phyloP scores from a whole-genome alignment of 1,140 invertebrate genomes.

The Rhagoletis pomonella region DNA sequence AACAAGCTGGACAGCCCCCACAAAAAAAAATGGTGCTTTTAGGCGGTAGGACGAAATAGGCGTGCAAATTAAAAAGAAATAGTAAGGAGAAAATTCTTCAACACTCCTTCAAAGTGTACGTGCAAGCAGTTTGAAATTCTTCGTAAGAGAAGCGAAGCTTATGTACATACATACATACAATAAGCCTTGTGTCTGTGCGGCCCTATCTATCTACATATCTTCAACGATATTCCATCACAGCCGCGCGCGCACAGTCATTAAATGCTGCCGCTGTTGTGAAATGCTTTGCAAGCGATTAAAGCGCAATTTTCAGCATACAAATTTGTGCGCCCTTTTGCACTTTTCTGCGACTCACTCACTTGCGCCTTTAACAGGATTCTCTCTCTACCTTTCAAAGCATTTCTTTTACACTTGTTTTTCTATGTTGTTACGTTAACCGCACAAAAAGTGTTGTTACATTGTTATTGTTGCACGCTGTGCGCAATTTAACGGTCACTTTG shows the following conservation, averaged over 20 bases:
- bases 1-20: neutral
- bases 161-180: too few relatives aligned
- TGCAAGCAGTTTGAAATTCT: neutral
- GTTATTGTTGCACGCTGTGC: slow-evolving; percentile 6
- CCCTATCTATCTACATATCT: neutral
- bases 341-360: neutral
- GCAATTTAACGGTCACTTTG: slow-evolving; percentile 32
- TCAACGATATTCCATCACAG: neutral
- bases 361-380: neutral
- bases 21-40: neutral
- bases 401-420: slow-evolving; percentile 27
- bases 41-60: neutral
- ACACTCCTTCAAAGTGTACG: neutral
- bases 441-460: slow-evolving; percentile 17
- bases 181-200: neutral
- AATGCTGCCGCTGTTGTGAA: neutral
- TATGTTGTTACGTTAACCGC: neutral
- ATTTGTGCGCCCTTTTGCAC: neutral
- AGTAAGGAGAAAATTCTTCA: neutral
- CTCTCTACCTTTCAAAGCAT: neutral
- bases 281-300: slow-evolving; percentile 44
- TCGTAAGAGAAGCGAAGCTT: neutral
- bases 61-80: neutral
- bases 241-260: neutral
- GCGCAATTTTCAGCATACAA: slow-evolving; percentile 29